Evolutionary conservation across 2,888 invertebrate genomes (phyloP).

Genomic region (Mimachlamys varia): DNA sequence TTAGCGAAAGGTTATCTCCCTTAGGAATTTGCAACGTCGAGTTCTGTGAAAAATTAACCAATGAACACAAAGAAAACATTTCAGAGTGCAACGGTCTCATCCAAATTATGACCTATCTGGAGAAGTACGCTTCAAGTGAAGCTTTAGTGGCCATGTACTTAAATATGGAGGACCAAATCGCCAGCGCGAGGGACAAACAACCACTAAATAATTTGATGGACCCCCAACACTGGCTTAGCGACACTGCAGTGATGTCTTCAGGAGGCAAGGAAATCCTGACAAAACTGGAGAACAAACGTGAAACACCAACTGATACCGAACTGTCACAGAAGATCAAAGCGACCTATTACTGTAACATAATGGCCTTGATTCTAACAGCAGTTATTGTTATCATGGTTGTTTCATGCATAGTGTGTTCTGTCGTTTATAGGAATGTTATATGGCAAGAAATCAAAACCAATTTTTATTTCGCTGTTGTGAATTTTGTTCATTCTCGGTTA

Average conservation of each 20-base stretch:
- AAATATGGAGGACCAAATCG: background rate
- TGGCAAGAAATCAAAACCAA: background rate
- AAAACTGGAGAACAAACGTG: background rate
- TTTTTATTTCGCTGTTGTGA: background rate
- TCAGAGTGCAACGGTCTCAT: background rate
- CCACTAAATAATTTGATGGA: background rate
- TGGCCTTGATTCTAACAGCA: background rate
- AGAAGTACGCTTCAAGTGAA: background rate
- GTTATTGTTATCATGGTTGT: background rate
- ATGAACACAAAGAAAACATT: background rate
- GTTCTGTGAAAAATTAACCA: background rate
- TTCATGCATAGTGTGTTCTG: background rate
- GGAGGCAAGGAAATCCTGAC: background rate
- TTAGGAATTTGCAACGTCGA: background rate
- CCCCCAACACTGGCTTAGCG: background rate
- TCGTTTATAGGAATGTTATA: background rate
- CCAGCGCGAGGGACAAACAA: background rate
- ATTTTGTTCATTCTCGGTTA: background rate
- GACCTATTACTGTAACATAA: background rate
- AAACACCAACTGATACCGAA: background rate
- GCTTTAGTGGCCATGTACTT: background rate
- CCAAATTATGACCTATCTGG: background rate
- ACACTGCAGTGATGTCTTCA: background rate
- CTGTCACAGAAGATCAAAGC: background rate
- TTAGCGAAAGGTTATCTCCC: background rate